phyloP scores from a whole-genome alignment of 1,140 invertebrate species.

The Lepidurus couesii region DNA sequence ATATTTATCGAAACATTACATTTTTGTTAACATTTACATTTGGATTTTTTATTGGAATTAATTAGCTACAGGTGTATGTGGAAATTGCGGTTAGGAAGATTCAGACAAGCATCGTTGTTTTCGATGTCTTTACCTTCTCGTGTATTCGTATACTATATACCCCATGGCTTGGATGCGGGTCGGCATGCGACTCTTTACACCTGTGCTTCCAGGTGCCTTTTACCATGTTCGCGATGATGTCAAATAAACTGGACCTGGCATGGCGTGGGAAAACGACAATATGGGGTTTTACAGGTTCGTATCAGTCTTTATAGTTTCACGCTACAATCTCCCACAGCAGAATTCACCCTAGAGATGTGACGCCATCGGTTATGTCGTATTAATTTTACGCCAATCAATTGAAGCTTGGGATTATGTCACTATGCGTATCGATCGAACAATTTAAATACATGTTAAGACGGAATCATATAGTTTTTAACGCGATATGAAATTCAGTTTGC shows the following conservation, averaged over 20 bases:
- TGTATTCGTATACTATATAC: not conserved
- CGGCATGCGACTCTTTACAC: constrained; percentile 14
- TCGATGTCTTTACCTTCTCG: not conserved
- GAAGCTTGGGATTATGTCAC: too few relatives aligned
- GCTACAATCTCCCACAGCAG: not conserved
- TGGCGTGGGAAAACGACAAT: not conserved
- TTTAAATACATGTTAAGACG: too few relatives aligned
- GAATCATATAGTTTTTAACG: too few relatives aligned
- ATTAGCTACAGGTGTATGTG: not conserved
- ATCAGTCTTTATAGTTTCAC: not conserved
- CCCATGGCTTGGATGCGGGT: not conserved
- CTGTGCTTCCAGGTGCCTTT: constrained; percentile 13
- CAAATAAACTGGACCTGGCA: constrained; percentile 1
- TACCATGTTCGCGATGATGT: constrained; percentile 12
- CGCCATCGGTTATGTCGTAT: not conserved
- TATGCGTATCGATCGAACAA: too few relatives aligned
- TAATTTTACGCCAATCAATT: too few relatives aligned
- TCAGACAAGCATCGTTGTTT: not conserved
- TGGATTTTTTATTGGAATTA: not conserved
- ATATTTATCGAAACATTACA: not conserved
- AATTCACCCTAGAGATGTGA: not conserved
- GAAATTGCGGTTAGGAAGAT: not conserved
- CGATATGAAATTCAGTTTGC: too few relatives aligned
- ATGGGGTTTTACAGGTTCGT: constrained; percentile 5
- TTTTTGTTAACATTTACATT: too few relatives aligned